Evolutionary conservation across 2,113 vertebrate genomes (phyloP), one percentile per base, ranked within the genome.

Genomic region (Pyrgilauda ruficollis): DNA sequence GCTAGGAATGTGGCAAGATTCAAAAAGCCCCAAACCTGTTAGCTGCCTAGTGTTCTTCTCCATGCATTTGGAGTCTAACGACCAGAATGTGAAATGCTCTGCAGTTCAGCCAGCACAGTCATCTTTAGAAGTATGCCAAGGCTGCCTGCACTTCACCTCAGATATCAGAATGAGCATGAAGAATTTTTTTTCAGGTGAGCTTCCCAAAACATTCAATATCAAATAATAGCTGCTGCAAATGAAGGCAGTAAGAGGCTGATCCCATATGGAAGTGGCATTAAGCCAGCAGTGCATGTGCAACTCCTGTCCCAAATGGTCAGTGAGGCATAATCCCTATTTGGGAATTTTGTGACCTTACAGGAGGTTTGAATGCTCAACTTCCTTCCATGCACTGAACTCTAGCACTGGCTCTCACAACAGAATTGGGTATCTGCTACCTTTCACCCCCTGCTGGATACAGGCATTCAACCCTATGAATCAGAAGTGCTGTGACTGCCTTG

Each of bases 381-480:
- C 55, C 43, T 81, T 53, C 41, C 74, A 1, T 35, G n/a, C 26
- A 7, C 2, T 49, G 37, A 35, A 66, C 22, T 86, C 66, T 35
- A 73, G 31, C 31, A 11, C 20, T 74, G 46, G 28, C 31, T 92
- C 14, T 70, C 30, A 30, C 46, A 89, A 13, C 15, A 70, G 39
- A 47, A 21, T 6, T 17, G 11, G 15, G 6, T 43, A 8, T 37
- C 43, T 78, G 26, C 74, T 62, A 35, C n/a, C 58, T 76, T 61
- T 80, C n/a, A 49, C 16, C 28, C 39, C 44, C 0, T 43, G 39
- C 0, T 72, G 61, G 83, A 55, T 56, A 15, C 46, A 73, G 67
- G 22, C 18, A 13, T 52, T 83, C 1, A 0, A 4, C 31, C 10
- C 14, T 3, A 2, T 13, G 10, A 47, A 44, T 35, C 58, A 62